Evolutionary conservation across 2,888 invertebrate species (phyloP).

Genomic region (Crioceris asparagi): DNA sequence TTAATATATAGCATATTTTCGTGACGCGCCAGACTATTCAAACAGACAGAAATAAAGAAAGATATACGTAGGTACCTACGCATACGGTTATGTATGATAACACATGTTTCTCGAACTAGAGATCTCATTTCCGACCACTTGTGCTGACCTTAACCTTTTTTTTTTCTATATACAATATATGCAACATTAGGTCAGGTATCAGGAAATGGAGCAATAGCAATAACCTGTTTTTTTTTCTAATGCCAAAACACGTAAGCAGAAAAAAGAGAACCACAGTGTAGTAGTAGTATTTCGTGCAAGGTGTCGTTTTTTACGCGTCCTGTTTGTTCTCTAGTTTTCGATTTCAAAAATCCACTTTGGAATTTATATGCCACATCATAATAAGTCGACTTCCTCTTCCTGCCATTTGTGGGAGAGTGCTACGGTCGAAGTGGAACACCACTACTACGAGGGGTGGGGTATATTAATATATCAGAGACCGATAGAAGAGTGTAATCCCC

Average conservation of each 20-base stretch:
- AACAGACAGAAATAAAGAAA: no score
- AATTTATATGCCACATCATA: conserved; percentile 2
- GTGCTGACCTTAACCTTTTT: conserved; percentile 3
- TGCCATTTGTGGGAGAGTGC: not conserved
- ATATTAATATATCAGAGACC: no score
- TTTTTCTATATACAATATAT: not conserved
- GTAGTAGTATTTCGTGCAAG: not conserved
- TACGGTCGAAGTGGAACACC: not conserved
- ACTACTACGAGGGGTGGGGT: no score
- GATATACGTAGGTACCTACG: no score
- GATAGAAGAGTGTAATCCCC: no score
- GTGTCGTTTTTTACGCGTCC: conserved; percentile 1
- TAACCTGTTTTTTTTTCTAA: not conserved
- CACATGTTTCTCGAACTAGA: conserved; percentile 1
- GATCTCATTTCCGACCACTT: conserved; percentile 1
- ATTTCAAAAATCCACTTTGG: conserved; percentile 1
- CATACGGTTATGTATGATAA: no score
- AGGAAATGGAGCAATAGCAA: conserved; percentile 1
- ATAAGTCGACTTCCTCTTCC: conserved; percentile 3
- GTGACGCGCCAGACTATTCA: no score
- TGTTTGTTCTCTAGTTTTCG: not conserved
- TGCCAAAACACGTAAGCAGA: no score
- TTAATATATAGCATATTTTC: no score
- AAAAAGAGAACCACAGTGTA: not conserved
- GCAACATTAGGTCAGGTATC: not conserved